A percentile compares a stretch with the other conserved stretches of the same genome.
phyloP scores from a whole-genome alignment of 2,113 vertebrate species.

The Orycteropus afer region DNA sequence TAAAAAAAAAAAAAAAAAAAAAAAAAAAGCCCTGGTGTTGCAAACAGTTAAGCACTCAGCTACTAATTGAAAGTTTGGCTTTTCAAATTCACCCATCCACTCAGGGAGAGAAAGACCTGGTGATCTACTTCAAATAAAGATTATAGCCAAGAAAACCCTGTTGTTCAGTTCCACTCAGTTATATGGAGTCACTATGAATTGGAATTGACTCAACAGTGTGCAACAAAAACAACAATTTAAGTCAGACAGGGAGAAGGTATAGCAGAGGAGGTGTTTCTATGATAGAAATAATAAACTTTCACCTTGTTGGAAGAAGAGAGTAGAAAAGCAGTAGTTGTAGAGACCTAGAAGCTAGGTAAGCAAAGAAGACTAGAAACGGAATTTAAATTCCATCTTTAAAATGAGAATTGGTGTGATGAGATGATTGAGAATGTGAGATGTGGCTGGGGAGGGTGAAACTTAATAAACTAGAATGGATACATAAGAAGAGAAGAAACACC shows the following conservation, averaged over 20 bases:
- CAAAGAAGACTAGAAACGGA: background rate
- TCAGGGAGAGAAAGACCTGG: no score
- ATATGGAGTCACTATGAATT: no score
- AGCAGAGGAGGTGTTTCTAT: background rate
- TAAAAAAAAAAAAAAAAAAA: slow-evolving; percentile 44
- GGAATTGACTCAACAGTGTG: no score
- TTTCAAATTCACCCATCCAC: no score
- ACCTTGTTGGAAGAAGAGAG: background rate
- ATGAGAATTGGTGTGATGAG: background rate
- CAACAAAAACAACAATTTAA: background rate
- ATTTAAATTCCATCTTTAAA: background rate
- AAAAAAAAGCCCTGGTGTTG: no score
- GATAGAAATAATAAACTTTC: background rate
- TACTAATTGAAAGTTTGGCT: no score
- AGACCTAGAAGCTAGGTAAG: background rate
- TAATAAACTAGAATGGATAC: background rate
- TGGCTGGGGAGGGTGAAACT: background rate
- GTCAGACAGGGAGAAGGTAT: background rate
- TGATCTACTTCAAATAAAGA: no score
- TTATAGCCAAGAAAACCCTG: no score
- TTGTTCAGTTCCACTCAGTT: no score
- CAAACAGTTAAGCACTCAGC: no score
- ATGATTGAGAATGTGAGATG: background rate
- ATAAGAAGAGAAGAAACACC: background rate
- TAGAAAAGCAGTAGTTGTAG: background rate